Evolutionary conservation across 2,888 invertebrate genomes (phyloP).

Genomic region (Gastracanthus pulcherrimus): DNA sequence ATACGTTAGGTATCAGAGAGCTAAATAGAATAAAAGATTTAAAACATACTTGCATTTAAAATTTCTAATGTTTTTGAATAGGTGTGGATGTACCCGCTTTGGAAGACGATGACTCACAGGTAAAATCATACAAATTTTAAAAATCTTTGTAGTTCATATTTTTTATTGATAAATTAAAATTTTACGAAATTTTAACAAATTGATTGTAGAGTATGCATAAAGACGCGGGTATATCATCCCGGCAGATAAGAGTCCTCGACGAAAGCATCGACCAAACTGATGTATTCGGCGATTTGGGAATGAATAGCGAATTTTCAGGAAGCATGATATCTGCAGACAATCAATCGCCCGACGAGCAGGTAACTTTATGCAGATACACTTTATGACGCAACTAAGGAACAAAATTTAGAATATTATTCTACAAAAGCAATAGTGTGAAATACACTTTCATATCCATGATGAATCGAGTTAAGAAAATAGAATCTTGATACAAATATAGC

Average conservation of each 20-base stretch:
- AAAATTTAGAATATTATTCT: neutral
- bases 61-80: neutral
- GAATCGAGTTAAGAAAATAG: neutral
- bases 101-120: neutral
- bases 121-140: neutral
- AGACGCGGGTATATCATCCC: conserved; percentile 18
- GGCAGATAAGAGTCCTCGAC: conserved; percentile 11
- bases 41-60: neutral
- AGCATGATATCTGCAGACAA: conserved; percentile 24
- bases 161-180: neutral
- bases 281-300: neutral
- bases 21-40: too few species aligned
- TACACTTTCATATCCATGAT: neutral
- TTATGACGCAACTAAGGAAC: neutral
- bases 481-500: neutral
- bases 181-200: neutral
- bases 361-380: neutral
- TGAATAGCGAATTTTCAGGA: neutral
- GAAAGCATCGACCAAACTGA: neutral
- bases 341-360: neutral
- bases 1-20: neutral
- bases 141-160: neutral
- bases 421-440: neutral
- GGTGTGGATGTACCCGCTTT: neutral
- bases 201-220: neutral